Conservation (phyloP, 2,888 invertebrate genomes). For the Smittia aterrima region DNA sequence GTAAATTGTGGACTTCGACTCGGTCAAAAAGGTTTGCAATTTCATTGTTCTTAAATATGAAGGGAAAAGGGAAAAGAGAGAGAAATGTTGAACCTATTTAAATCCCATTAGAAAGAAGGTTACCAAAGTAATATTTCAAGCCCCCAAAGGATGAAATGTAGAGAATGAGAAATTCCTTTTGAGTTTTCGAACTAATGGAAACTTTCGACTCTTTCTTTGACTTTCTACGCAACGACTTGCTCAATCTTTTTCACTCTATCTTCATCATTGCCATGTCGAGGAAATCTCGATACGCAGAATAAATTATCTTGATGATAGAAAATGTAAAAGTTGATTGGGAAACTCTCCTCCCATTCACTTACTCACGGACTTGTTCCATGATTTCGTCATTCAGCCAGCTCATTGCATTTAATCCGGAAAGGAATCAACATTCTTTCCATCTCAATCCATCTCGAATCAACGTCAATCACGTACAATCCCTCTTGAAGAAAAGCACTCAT, state of each 20-base stretch:
- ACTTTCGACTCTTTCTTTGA: neutral
- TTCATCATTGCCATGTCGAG: neutral
- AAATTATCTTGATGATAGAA: constrained; percentile 18
- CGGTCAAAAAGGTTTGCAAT: neutral
- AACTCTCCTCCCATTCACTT: too few species aligned
- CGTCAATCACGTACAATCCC: too few species aligned
- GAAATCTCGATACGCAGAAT: neutral
- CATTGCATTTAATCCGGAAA: too few species aligned
- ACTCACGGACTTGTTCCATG: too few species aligned
- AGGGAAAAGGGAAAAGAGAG: neutral
- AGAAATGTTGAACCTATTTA: constrained; percentile 18
- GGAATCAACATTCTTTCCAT: too few species aligned
- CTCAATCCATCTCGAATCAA: too few species aligned
- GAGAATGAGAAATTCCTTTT: neutral
- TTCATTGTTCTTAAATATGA: neutral
- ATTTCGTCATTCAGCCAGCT: too few species aligned
- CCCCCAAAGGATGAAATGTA: neutral
- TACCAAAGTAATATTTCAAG: neutral
- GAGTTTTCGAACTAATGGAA: too few species aligned
- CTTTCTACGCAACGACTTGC: neutral
- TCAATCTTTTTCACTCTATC: neutral
- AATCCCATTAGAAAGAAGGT: constrained; percentile 26
- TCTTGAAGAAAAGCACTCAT: too few species aligned
- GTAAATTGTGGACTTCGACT: constrained; percentile 1
- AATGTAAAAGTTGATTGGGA: neutral